Evolutionary conservation across 2,888 invertebrate species (phyloP).

Genomic region (Isoperla grammatica): DNA sequence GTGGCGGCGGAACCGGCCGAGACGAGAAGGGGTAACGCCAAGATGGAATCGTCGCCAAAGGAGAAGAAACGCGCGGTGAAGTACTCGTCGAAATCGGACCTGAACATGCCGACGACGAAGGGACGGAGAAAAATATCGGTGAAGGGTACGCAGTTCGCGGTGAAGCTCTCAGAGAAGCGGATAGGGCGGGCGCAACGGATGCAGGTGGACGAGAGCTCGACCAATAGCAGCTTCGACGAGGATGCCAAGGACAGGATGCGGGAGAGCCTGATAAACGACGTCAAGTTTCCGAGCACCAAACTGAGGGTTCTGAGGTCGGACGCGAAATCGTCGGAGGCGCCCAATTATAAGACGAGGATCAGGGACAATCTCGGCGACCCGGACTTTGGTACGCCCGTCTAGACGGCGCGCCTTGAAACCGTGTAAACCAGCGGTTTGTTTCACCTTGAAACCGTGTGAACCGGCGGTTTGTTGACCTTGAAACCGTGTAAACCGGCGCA

Average conservation of each 20-base stretch:
- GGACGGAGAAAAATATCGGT: constrained; percentile 8
- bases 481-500: no score
- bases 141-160: constrained; percentile 12
- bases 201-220: constrained; percentile 16
- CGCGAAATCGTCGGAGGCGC: constrained; percentile 1
- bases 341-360: constrained; percentile 11
- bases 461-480: no score
- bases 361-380: constrained; percentile 58
- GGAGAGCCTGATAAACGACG: neutral
- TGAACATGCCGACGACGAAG: constrained; percentile 6
- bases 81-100: neutral
- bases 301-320: constrained; percentile 13
- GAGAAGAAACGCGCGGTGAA: constrained; percentile 11
- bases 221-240: constrained; percentile 24
- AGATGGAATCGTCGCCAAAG: neutral
- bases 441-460: no score
- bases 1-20: neutral
- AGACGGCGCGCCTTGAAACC: neutral
- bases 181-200: constrained; percentile 26
- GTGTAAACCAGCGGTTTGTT: no score
- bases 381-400: constrained; percentile 63
- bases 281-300: constrained; percentile 3
- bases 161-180: constrained; percentile 25
- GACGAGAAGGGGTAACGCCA: neutral
- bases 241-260: constrained; percentile 14